Evolutionary conservation across 2,888 invertebrate species (phyloP).

Genomic region (Sympetrum striolatum): DNA sequence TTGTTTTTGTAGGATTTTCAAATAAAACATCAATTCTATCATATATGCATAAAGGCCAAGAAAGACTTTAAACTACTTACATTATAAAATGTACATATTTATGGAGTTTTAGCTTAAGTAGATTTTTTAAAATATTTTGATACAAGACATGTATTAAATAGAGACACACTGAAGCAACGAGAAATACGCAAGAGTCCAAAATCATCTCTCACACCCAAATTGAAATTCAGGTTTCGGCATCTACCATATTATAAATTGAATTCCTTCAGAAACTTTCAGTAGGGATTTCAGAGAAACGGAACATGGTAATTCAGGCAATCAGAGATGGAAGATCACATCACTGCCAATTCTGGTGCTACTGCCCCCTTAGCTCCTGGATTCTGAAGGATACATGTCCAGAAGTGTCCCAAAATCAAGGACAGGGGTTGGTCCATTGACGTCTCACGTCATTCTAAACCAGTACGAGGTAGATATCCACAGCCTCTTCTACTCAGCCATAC

Average conservation of each 20-base stretch:
- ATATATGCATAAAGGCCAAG: constrained; percentile 21
- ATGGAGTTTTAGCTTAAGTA: neutral
- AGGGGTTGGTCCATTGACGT: neutral
- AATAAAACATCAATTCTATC: constrained; percentile 35
- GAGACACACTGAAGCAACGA: constrained; percentile 27
- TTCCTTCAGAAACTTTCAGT: neutral
- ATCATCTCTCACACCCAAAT: constrained; percentile 23
- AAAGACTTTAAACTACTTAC: constrained; percentile 10
- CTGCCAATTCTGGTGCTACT: neutral
- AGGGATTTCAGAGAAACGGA: neutral
- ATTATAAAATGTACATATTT: constrained; percentile 35
- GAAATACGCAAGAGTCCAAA: constrained; percentile 16
- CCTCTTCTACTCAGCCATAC: constrained; percentile 31
- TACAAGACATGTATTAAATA: constrained; percentile 37
- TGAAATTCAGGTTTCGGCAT: neutral
- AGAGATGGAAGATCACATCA: constrained; percentile 32
- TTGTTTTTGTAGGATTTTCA: neutral
- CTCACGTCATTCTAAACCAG: constrained; percentile 22
- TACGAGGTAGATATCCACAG: constrained; percentile 32
- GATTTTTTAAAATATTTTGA: neutral
- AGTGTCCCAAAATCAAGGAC: neutral
- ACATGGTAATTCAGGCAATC: constrained; percentile 4
- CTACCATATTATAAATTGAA: neutral
- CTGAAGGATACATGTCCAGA: neutral
- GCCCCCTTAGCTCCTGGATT: neutral